Base-by-base conservation (phyloP, 2,888 invertebrate species). In the Drosophila crucigera region DNA sequence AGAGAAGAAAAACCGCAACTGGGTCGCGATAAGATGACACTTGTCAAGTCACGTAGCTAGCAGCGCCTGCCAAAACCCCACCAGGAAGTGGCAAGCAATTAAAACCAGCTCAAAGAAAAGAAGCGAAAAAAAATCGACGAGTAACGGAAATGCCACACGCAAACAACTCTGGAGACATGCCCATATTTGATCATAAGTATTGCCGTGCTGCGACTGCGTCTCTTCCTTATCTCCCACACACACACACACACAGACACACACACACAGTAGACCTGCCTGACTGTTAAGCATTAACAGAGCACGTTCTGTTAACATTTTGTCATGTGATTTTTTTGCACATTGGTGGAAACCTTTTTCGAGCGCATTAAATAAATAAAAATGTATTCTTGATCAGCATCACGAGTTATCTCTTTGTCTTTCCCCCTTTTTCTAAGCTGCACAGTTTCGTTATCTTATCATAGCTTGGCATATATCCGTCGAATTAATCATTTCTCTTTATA, bases 31-130 rank as follows among this genome's bases (percentile, higher is more conserved):
- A 86, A 89, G 88, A 74, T 64, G 68, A 52, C 73, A 74, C 54
- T 53, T 76, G 64, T 64, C 70, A 68, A 69, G 86, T 90, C 86
- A 86, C 86, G 90, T 82, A 82, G 39, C 37, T 50, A 11, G 68
- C 50, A 31, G 39, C 49, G 64, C 35, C 30, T 39, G 59, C 50
- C 47, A 16, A 37, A 28, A 49, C 35, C 31, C 47, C 52, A 52
- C 54, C 74, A 73, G 78, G 75, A 74, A 79, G 72, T 83, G 47
- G 66, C 65, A 52, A 73, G 54, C 63, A 69, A 69, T 73, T n/a
- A 76, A 80, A 65, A 49, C 37, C 54, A 31, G 60, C 35, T 66
- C 16, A 47, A 47, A 47, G 22, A 47, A 47, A 47, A 47, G 4
- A 47, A 16, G 22, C 47, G 22, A 47, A 22, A 14, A 14, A 66